A percentile compares a stretch with the other conserved stretches of the same genome.
Conservation (phyloP, 2,797 vertebrate genomes). For the Melopsittacus undulatus region DNA sequence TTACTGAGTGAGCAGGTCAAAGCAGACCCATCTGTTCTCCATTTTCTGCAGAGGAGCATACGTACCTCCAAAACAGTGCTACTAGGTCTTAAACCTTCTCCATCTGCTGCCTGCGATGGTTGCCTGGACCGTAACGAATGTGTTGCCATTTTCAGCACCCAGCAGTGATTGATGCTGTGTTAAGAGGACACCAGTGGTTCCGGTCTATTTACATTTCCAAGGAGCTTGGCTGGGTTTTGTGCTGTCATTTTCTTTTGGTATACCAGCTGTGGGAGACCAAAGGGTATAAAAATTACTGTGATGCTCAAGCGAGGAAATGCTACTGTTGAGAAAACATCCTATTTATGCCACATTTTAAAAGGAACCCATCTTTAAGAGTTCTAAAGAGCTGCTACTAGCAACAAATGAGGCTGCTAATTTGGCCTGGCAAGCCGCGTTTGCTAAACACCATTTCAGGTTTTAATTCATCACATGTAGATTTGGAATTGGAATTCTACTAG, state of each 20-base stretch:
- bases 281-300: conserved; percentile 45
- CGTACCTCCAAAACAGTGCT: background rate
- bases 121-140: background rate
- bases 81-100: conserved; percentile 3
- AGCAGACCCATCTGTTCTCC: background rate
- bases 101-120: background rate
- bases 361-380: conserved; percentile 22
- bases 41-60: background rate
- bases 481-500: conserved; percentile 35
- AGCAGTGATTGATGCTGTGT: conserved; percentile 23
- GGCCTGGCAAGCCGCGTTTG: conserved; percentile 32
- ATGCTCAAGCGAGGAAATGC: conserved; percentile 40
- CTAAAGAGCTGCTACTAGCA: conserved; percentile 53
- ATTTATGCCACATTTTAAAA: conserved; percentile 60
- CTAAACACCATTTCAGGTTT: conserved; percentile 60
- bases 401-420: conserved; percentile 61
- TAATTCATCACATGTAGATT: conserved; percentile 56
- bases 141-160: conserved; percentile 25
- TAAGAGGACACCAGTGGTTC: conserved; percentile 54
- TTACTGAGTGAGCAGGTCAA: conserved; percentile 21
- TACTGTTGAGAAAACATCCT: conserved; percentile 64
- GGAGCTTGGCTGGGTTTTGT: conserved; percentile 44
- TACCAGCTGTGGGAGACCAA: conserved; percentile 62
- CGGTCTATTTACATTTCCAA: conserved; percentile 62
- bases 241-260: conserved; percentile 36